Conservation (phyloP, 2,113 vertebrate genomes). For the Aspidoscelis tigris region DNA sequence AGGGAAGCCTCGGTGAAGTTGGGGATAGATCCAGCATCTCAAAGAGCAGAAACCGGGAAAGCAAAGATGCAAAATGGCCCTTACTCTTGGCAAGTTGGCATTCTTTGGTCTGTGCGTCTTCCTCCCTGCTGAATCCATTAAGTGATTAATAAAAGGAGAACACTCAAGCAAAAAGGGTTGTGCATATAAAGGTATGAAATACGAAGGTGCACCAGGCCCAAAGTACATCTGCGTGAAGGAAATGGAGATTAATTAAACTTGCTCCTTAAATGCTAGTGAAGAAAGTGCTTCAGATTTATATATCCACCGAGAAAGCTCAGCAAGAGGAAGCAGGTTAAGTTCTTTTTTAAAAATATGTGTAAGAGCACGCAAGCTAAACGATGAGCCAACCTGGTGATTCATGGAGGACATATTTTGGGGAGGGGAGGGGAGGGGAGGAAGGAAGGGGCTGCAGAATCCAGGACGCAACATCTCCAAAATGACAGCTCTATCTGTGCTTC, state of each 20-base stretch:
- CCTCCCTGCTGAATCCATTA: too few species aligned
- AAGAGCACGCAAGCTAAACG: background rate
- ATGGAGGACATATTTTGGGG: rapidly evolving
- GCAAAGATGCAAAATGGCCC: background rate
- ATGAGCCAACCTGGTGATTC: background rate
- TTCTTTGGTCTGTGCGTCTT: background rate
- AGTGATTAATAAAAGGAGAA: background rate
- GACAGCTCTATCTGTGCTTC: background rate
- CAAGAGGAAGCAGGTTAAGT: background rate
- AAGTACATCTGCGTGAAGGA: background rate
- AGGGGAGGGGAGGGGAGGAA: slow-evolving; percentile 22
- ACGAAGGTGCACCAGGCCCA: background rate
- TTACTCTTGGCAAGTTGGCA: background rate
- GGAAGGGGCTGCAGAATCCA: background rate
- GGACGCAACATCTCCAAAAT: slow-evolving; percentile 19
- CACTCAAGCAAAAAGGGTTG: background rate
- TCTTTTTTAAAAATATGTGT: slow-evolving; percentile 12
- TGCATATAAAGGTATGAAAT: background rate
- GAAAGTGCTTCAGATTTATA: background rate
- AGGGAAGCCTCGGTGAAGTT: too few species aligned
- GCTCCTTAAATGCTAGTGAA: rapidly evolving
- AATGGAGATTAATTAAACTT: slow-evolving; percentile 3
- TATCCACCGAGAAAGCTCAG: background rate
- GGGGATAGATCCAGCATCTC: too few species aligned
- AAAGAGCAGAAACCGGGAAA: too few species aligned